Evolutionary conservation across 2,797 vertebrate species (phyloP).

Genomic region (Gymnocypris eckloni): DNA sequence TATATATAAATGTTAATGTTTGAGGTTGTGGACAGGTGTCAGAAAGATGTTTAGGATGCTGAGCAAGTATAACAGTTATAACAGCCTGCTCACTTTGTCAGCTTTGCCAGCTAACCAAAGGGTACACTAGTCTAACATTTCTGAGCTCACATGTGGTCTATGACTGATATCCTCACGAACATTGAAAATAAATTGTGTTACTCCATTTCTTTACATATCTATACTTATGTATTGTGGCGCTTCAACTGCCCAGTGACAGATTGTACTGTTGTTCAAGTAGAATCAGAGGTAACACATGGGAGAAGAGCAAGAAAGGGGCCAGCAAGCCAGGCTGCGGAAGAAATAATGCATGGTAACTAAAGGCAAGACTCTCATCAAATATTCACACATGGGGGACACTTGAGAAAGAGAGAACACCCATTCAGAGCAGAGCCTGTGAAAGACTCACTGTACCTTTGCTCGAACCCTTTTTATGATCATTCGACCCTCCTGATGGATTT

Average conservation of each 20-base stretch:
- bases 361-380: slow-evolving; percentile 84
- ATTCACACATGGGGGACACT: slow-evolving; percentile 72
- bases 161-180: background rate
- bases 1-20: no score
- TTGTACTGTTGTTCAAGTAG: slow-evolving; percentile 19
- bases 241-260: background rate
- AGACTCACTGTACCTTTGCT: slow-evolving; percentile 71
- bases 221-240: background rate
- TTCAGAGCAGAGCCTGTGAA: slow-evolving; percentile 8
- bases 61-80: background rate
- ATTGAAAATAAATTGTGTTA: background rate
- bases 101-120: background rate
- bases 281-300: slow-evolving; percentile 42
- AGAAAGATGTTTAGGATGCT: background rate
- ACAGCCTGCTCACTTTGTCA: background rate
- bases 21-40: no score
- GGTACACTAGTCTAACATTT: background rate
- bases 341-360: slow-evolving; percentile 90
- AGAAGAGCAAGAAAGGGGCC: slow-evolving; percentile 22
- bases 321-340: slow-evolving; percentile 64
- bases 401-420: slow-evolving; percentile 63
- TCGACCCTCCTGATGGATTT: slow-evolving; percentile 69
- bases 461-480: slow-evolving; percentile 66
- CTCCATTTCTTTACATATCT: background rate
- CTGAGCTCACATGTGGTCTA: background rate